Evolutionary conservation across 2,888 invertebrate species (phyloP), one percentile per base, ranked within the genome.

Genomic region (Stegana nigrithorax): DNA sequence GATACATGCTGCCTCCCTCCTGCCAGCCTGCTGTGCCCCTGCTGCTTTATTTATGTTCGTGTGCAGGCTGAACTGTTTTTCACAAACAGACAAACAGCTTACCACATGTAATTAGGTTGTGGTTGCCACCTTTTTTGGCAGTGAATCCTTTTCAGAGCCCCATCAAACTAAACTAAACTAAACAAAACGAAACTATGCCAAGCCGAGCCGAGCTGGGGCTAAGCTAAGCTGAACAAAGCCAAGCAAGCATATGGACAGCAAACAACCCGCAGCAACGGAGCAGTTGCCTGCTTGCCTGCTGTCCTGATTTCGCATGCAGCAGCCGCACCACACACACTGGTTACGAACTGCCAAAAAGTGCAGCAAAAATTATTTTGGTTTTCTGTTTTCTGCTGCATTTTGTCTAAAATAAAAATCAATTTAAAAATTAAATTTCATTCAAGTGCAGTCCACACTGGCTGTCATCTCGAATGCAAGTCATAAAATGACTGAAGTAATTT

Each of bases 21-120:
- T 55, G 53, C 4, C 19, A 21, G 17, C 36, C 47, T n/a, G 47
- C 25, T 47, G 36, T n/a, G 12, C 25, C 23, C 25, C 2, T 14
- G 14, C 36, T 23, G 55, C n/a, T 27, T 10, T 32, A 19, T 45
- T 51, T 51, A 10, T 27, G 27, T 51, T 1, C n/a, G 47, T 23
- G 25, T 47, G 27, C 27, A 29, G 29, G 10, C 10, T 50, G n/a
- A 25, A 19, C 29, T 25, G 27, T 51, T 14, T 51, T 17, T 29
- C 23, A 56, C 44, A 50, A 62, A 51, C 36, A 53, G 58, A 42
- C 59, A 61, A 65, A 61, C 69, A 70, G 71, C 71, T 70, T 69
- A 71, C 73, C 76, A 75, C 72, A 70, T 75, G 75, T 78, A 81
- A 80, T 80, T 80, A 81, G 81, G 81, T 78, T 80, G 80, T 63